Conservation (phyloP, 2,113 vertebrate genomes). For the Ardeotis arabs region DNA sequence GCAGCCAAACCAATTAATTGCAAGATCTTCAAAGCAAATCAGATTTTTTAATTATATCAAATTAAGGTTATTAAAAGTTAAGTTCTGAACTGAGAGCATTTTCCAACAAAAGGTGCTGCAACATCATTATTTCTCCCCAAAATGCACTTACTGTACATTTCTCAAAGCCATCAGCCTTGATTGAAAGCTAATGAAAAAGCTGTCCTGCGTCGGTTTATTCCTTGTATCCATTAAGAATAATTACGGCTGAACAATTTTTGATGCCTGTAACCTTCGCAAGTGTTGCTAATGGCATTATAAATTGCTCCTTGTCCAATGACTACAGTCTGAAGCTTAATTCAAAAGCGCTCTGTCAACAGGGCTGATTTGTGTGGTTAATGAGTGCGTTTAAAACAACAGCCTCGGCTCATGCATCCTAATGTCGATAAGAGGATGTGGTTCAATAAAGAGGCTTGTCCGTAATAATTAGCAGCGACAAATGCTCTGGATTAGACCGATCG, state of each 20-base stretch:
- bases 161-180: slow-evolving; percentile 94
- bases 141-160: slow-evolving; percentile 91
- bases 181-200: slow-evolving; percentile 99
- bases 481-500: slow-evolving; percentile 82
- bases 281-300: slow-evolving; percentile 99
- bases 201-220: slow-evolving; percentile 98
- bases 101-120: slow-evolving; percentile 83
- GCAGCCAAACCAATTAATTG: slow-evolving; percentile 69
- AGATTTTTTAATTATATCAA: slow-evolving; percentile 82
- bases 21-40: slow-evolving; percentile 78
- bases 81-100: slow-evolving; percentile 81
- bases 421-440: slow-evolving; percentile 95
- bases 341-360: slow-evolving; percentile 99
- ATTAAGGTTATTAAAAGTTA: slow-evolving; percentile 86
- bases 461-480: slow-evolving; percentile 98
- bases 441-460: slow-evolving; percentile 99
- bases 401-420: slow-evolving; percentile 98
- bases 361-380: slow-evolving; percentile 99
- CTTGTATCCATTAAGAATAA: slow-evolving; percentile 99
- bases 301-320: slow-evolving; percentile 99
- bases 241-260: slow-evolving; percentile 99
- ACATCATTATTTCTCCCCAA: slow-evolving; percentile 94
- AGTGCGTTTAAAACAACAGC: slow-evolving; percentile 99
- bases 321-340: slow-evolving; percentile 98
- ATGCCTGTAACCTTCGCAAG: slow-evolving; percentile 99